phyloP scores from a whole-genome alignment of 2,888 invertebrate genomes.

The Ophion slaviceki region DNA sequence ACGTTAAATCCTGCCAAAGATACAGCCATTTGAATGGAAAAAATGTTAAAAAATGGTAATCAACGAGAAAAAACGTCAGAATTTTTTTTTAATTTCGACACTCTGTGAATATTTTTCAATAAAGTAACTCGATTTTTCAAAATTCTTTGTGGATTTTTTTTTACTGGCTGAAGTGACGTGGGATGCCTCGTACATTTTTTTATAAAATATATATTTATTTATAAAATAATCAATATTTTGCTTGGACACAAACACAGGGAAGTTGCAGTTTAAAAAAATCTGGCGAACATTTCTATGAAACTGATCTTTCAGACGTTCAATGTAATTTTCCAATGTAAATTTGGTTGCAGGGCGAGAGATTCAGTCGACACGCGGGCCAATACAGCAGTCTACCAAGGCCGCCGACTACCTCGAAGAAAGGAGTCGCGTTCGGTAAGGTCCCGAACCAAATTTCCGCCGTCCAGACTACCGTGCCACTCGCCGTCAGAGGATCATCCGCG shows the following conservation, averaged over 20 bases:
- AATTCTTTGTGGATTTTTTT: too few species aligned
- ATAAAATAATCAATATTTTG: not conserved
- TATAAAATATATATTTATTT: not conserved
- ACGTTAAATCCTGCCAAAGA: too few species aligned
- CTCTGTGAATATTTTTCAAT: too few species aligned
- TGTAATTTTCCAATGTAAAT: conserved; percentile 42
- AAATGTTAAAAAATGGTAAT: too few species aligned
- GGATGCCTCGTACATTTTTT: too few species aligned
- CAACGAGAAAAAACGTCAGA: too few species aligned
- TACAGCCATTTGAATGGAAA: too few species aligned
- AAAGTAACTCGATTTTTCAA: too few species aligned
- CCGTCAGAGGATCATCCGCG: conserved; percentile 86
- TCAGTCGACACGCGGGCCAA: conserved; percentile 84
- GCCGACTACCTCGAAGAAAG: conserved; percentile 85
- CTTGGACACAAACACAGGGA: too few species aligned
- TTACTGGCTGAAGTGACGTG: too few species aligned
- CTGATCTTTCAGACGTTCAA: conserved; percentile 1
- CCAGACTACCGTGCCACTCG: conserved; percentile 79
- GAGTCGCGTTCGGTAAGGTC: conserved; percentile 91
- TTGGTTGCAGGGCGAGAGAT: conserved; percentile 78
- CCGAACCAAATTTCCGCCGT: conserved; percentile 74
- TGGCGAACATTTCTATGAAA: not conserved
- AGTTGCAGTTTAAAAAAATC: too few species aligned
- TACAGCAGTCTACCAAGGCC: conserved; percentile 92
- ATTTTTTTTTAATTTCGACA: too few species aligned